Base-by-base conservation (phyloP, 2,888 invertebrate genomes). In the Leptodirus hochenwartii region DNA sequence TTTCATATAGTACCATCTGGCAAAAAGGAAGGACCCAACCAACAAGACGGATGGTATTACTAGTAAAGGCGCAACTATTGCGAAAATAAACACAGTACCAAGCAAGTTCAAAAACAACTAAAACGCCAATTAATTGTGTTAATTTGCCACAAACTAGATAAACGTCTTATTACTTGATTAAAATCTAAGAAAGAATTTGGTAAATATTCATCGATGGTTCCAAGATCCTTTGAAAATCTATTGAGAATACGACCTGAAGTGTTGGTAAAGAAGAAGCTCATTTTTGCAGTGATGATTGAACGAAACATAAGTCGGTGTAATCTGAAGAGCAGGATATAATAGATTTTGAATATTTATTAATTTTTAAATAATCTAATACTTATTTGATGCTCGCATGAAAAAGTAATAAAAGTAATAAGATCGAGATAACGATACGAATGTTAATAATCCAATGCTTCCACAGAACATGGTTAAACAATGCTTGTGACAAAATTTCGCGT, bases 231-330 rank as follows among this genome's bases (percentile, higher is more conserved):
- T 2, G 36, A 36, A 25, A 38, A 38, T 6, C 38, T 30, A 49
- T 76, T 77, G 26, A 78, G 52, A 35, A 78, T 65, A 20, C 64
- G 53, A 3, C 66, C 67, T 3, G 64, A 61, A 2, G 72, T 66
- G 47, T 77, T 77, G 1, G 57, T 61, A 41, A 74, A 73, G 49
- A 78, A 79, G 47, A 79, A 79, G 30, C 58, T 50, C 56, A 75
- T 67, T 0, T 69, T 66, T 1, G 71, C 64, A n/a, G n/a, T n/a
- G n/a, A n/a, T n/a, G n/a, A n/a, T n/a, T n/a, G n/a, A n/a, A n/a
- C n/a, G n/a, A n/a, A n/a, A n/a, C n/a, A n/a, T n/a, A n/a, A n/a
- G n/a, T n/a, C n/a, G n/a, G n/a, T n/a, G n/a, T n/a, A n/a, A n/a
- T n/a, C n/a, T n/a, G n/a, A n/a, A n/a, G n/a, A n/a, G n/a, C n/a